Conservation (phyloP, 2,797 vertebrate species). For the Otolemur crassicaudatus region DNA sequence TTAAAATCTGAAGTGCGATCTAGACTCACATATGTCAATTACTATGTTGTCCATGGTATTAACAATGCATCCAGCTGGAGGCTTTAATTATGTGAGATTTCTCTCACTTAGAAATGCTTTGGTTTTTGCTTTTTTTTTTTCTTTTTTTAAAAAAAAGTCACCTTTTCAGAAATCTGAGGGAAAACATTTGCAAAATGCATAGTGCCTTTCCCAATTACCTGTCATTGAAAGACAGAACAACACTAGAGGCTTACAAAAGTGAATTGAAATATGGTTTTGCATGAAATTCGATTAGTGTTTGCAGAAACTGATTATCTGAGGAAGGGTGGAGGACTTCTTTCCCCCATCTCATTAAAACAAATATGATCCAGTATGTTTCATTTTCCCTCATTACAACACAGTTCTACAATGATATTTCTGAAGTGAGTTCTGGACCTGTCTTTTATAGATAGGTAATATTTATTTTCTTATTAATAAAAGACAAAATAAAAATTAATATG, state of each 20-base stretch:
- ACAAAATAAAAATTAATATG: not conserved
- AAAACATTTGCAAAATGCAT: constrained; percentile 78
- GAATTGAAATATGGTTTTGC: constrained; percentile 63
- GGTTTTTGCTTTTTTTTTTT: constrained; percentile 64
- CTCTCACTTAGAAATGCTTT: constrained; percentile 74
- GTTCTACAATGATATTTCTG: not conserved
- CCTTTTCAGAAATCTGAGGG: constrained; percentile 76
- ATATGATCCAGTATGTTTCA: not conserved
- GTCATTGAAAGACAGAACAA: constrained; percentile 69
- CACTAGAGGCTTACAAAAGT: constrained; percentile 71
- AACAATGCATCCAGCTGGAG: constrained; percentile 84
- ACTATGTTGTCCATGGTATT: constrained; percentile 83
- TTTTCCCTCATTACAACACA: not conserved
- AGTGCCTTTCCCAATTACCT: constrained; percentile 64
- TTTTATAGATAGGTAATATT: not conserved
- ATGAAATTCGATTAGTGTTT: constrained; percentile 67
- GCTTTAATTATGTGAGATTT: constrained; percentile 83
- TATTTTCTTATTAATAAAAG: constrained; percentile 38
- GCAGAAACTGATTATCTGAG: constrained; percentile 61
- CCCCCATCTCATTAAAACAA: not conserved
- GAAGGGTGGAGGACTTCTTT: constrained; percentile 17
- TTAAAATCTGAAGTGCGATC: constrained; percentile 86
- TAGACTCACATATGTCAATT: constrained; percentile 87
- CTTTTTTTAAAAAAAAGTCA: constrained; percentile 4
- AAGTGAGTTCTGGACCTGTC: not conserved